A percentile compares a stretch with the other conserved stretches of the same genome.
Evolutionary conservation across 1,140 invertebrate genomes (phyloP).

Genomic region (Druon quercuslanigerum): DNA sequence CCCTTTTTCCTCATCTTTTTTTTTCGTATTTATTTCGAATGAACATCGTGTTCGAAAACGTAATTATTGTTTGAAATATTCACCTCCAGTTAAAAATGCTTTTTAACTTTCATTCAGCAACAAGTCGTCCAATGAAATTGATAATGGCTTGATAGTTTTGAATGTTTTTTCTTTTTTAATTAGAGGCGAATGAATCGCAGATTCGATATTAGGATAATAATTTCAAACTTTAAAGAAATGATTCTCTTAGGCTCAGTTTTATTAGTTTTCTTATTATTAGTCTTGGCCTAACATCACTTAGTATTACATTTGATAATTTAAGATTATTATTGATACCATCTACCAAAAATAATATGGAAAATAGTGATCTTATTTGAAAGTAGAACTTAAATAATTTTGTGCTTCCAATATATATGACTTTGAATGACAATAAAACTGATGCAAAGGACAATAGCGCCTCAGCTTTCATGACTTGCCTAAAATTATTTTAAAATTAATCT

Average conservation of each 20-base stretch:
- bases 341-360: neutral
- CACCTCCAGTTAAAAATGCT: too few relatives aligned
- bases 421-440: constrained; percentile 5
- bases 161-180: too few relatives aligned
- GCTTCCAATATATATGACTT: neutral
- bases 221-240: neutral
- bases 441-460: neutral
- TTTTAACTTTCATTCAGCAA: neutral
- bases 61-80: too few relatives aligned
- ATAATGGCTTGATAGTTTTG: too few relatives aligned
- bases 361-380: constrained; percentile 35
- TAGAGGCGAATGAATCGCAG: too few relatives aligned
- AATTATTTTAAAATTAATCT: neutral
- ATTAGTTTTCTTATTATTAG: neutral
- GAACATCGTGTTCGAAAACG: too few relatives aligned
- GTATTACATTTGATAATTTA: constrained; percentile 1
- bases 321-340: too few relatives aligned
- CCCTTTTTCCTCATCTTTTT: too few relatives aligned
- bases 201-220: neutral
- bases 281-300: neutral
- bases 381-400: neutral
- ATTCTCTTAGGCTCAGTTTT: neutral
- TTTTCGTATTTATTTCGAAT: too few relatives aligned
- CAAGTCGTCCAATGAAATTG: too few relatives aligned
- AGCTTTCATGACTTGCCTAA: neutral